Percentiles rank a stretch among this genome's conserved stretches.
These are phyloP conservation scores for Drosophila kanekoi DNA, from an alignment of 2,888 invertebrate genomes.

Conservation along the genomic window DNA sequence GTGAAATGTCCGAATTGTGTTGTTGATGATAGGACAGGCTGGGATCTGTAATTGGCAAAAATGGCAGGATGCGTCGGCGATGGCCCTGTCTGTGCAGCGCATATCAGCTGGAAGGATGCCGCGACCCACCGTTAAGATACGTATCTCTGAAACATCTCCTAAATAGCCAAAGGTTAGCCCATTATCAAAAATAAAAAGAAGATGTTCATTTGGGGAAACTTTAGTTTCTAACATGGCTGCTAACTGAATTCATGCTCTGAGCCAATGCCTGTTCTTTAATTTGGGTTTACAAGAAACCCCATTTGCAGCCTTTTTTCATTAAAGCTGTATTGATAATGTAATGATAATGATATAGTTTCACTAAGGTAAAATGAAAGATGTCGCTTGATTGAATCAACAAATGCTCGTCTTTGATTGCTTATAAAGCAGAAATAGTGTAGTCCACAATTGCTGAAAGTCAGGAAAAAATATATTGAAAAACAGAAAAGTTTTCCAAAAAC, in stretches of 20 bases:
- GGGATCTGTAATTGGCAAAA: conserved; percentile 42
- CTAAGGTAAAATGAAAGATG: too few relatives aligned
- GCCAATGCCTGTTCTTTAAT: background rate
- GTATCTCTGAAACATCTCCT: background rate
- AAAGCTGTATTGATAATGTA: too few relatives aligned
- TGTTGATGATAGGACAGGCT: conserved; percentile 8
- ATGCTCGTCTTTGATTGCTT: too few relatives aligned
- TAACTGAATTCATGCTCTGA: background rate
- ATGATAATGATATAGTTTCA: too few relatives aligned
- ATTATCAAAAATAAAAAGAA: background rate
- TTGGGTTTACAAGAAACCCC: background rate
- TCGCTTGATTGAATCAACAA: too few relatives aligned
- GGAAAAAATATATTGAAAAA: too few relatives aligned
- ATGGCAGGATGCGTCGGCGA: conserved; percentile 26
- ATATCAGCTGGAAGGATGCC: background rate
- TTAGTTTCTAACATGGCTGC: background rate
- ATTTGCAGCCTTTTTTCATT: too few relatives aligned
- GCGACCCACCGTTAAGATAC: background rate
- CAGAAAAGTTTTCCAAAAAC: too few relatives aligned
- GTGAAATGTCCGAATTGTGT: conserved; percentile 50
- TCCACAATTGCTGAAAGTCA: too few relatives aligned
- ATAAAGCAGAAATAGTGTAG: too few relatives aligned
- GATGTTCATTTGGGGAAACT: background rate
- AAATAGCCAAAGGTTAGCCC: background rate
- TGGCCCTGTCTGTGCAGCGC: conserved; percentile 8